Conservation (phyloP, 2,113 vertebrate genomes). For the Colinus virginianus region DNA sequence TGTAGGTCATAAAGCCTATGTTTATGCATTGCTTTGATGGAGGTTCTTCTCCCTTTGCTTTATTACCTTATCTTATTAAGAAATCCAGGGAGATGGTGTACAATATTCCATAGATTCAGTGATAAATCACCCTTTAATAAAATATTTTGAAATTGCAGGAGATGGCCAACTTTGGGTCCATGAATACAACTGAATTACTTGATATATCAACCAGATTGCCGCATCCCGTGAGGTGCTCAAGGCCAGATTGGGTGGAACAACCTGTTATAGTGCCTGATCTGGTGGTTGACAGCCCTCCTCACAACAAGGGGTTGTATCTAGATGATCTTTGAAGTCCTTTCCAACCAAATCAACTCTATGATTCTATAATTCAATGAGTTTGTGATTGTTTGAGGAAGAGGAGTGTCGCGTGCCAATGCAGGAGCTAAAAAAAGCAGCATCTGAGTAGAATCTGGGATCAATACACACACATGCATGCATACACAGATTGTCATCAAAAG, state of each 20-base stretch:
- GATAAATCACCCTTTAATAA: neutral
- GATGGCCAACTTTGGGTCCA: neutral
- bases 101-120: neutral
- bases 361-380: too few relatives aligned
- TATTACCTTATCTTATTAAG: neutral
- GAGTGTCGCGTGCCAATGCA: neutral
- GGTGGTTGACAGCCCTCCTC: too few relatives aligned
- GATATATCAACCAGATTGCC: neutral
- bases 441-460: neutral
- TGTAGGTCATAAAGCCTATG: neutral
- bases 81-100: neutral
- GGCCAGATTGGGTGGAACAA: neutral
- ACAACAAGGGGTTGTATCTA: neutral
- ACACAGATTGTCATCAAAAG: neutral
- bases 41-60: neutral
- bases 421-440: neutral
- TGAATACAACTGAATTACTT: neutral
- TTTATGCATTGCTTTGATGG: neutral
- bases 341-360: neutral
- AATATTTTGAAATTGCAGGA: neutral
- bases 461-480: neutral
- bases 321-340: neutral
- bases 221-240: neutral
- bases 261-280: neutral
- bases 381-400: neutral